Conservation (phyloP, 2,888 invertebrate genomes). For the Thereva unica region DNA sequence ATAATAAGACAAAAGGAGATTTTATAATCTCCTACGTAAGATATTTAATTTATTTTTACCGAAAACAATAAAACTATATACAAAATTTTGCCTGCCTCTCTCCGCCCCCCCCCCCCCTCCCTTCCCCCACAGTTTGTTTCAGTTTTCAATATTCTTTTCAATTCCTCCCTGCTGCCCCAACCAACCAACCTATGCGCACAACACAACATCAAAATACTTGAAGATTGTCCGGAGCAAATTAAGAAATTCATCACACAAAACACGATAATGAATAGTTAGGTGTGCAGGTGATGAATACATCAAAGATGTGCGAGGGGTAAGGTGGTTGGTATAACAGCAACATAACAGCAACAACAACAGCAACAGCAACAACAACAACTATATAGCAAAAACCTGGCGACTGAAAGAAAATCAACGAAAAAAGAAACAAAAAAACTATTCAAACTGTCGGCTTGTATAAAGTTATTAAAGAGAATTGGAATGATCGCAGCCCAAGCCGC, state of each 20-base stretch:
- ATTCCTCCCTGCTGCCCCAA: too few relatives aligned
- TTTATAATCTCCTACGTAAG: too few relatives aligned
- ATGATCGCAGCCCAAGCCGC: conserved; percentile 31
- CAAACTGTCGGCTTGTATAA: conserved; percentile 34
- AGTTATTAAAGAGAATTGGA: conserved; percentile 33
- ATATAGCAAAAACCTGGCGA: not conserved
- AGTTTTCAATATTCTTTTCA: too few relatives aligned
- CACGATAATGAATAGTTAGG: conserved; percentile 34
- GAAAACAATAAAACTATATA: too few relatives aligned
- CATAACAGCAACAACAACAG: conserved; percentile 5
- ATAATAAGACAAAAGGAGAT: too few relatives aligned
- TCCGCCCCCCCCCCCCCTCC: too few relatives aligned
- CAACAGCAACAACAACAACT: conserved; percentile 13
- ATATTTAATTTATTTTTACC: too few relatives aligned
- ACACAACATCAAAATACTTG: not conserved
- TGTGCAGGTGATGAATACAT: conserved; percentile 35
- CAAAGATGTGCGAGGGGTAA: conserved; percentile 25
- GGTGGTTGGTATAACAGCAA: conserved; percentile 5
- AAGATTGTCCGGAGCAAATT: conserved; percentile 14
- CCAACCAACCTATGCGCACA: not conserved
- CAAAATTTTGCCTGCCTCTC: too few relatives aligned
- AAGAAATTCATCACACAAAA: conserved; percentile 35
- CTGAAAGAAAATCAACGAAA: conserved; percentile 4
- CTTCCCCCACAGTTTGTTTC: too few relatives aligned
- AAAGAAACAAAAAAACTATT: conserved; percentile 2